These are phyloP conservation scores for Spodoptera littoralis DNA, from an alignment of 2,888 invertebrate species.

Conservation along the genomic window DNA sequence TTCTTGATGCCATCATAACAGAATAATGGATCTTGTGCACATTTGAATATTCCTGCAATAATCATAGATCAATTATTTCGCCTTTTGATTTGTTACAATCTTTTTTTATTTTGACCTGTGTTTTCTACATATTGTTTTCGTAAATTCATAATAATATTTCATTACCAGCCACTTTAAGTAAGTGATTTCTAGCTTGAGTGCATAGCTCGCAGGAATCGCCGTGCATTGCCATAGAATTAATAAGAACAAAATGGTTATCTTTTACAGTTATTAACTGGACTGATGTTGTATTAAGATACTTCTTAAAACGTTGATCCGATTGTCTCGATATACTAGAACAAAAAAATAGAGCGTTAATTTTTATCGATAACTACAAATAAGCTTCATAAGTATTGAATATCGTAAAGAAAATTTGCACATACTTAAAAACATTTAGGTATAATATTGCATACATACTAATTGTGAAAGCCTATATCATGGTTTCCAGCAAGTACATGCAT, in stretches of 20 bases:
- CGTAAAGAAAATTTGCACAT: too few relatives aligned
- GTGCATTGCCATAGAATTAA: constrained; percentile 99
- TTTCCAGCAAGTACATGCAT: constrained; percentile 96
- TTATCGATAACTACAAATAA: not conserved
- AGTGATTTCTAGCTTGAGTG: constrained; percentile 91
- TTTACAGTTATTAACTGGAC: constrained; percentile 92
- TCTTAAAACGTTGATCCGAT: constrained; percentile 91
- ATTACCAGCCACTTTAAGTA: constrained; percentile 90
- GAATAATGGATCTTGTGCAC: constrained; percentile 63
- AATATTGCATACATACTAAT: constrained; percentile 89
- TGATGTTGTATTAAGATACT: constrained; percentile 92
- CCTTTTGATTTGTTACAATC: too few relatives aligned
- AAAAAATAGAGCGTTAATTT: not conserved
- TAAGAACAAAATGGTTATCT: constrained; percentile 94
- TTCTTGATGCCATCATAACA: constrained; percentile 76
- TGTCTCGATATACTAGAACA: constrained; percentile 84
- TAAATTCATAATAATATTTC: not conserved
- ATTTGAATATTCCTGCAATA: constrained; percentile 73
- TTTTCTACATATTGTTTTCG: not conserved
- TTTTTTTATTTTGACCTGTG: too few relatives aligned
- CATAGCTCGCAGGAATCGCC: constrained; percentile 97
- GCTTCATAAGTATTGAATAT: too few relatives aligned
- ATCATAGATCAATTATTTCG: not conserved
- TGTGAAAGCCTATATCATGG: constrained; percentile 99
- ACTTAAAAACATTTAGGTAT: too few relatives aligned